Conservation (phyloP, 2,113 vertebrate genomes). For the Chaetodon trifascialis region DNA sequence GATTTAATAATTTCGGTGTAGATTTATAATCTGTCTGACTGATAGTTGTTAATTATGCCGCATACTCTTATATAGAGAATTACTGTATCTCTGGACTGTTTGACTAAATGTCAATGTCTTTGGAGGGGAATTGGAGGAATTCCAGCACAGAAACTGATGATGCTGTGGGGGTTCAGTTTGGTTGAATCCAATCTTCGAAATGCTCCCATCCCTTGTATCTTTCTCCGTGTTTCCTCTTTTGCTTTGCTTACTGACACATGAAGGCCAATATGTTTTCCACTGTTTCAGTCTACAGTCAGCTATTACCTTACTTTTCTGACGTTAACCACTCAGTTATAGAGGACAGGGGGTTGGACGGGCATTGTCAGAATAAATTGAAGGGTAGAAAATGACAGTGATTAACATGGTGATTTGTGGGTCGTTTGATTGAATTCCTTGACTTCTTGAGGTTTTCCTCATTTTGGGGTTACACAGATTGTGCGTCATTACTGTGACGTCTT, state of each 20-base stretch:
- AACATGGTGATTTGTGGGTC: constrained; percentile 11
- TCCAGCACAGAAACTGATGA: constrained; percentile 2
- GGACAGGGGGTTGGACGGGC: constrained; percentile 2
- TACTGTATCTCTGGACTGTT: background rate
- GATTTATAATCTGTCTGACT: constrained; percentile 27
- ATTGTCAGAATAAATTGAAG: constrained; percentile 35
- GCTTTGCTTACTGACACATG: constrained; percentile 26
- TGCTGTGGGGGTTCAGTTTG: background rate
- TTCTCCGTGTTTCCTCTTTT: background rate
- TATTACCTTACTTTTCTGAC: constrained; percentile 16
- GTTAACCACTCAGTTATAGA: constrained; percentile 4
- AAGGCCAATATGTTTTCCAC: constrained; percentile 19
- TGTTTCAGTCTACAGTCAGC: background rate
- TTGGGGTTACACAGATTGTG: constrained; percentile 9
- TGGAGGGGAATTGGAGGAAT: background rate
- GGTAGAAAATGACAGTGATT: constrained; percentile 36
- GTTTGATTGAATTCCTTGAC: constrained; percentile 12
- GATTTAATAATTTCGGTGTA: constrained; percentile 2
- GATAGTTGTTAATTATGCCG: constrained; percentile 29
- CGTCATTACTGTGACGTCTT: background rate
- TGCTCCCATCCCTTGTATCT: background rate
- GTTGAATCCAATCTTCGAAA: background rate
- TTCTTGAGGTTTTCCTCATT: constrained; percentile 5
- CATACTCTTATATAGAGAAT: constrained; percentile 3
- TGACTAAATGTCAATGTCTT: constrained; percentile 26